Percentiles rank a stretch among this genome's conserved stretches.
Conservation (phyloP, 2,888 invertebrate genomes). For the Gari tellinella region DNA sequence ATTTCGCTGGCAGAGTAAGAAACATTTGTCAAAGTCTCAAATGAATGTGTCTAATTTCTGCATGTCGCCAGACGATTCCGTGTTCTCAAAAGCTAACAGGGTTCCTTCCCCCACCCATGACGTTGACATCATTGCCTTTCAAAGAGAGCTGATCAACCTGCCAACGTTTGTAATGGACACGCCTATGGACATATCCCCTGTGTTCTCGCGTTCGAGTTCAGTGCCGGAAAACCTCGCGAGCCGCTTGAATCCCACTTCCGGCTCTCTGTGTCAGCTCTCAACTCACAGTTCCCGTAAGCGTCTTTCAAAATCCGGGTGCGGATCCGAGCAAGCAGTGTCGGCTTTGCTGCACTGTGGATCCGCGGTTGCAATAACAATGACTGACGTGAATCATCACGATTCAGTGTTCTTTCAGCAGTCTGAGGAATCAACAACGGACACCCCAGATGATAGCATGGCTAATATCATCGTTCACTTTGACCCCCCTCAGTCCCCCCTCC, state of each 20-base stretch:
- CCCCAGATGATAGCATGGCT: constrained; percentile 62
- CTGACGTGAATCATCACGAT: constrained; percentile 69
- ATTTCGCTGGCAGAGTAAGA: constrained; percentile 84
- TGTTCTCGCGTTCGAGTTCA: constrained; percentile 82
- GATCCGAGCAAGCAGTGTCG: constrained; percentile 55
- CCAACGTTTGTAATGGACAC: constrained; percentile 85
- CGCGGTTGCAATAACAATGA: constrained; percentile 77
- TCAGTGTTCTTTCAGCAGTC: constrained; percentile 55
- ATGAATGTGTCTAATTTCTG: constrained; percentile 68
- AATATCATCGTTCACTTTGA: constrained; percentile 82
- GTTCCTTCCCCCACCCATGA: constrained; percentile 67
- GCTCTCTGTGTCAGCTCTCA: constrained; percentile 57
- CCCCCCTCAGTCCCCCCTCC: constrained; percentile 79
- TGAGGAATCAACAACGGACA: constrained; percentile 53
- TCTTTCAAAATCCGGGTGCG: constrained; percentile 56
- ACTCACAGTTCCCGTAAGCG: constrained; percentile 58
- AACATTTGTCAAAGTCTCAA: constrained; percentile 82
- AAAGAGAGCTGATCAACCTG: constrained; percentile 87
- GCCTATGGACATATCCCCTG: constrained; percentile 79
- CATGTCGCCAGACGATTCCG: constrained; percentile 34
- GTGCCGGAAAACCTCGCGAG: constrained; percentile 80
- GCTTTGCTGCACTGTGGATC: constrained; percentile 67
- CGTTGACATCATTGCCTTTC: constrained; percentile 86
- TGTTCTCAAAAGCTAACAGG: constrained; percentile 21
- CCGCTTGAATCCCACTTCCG: constrained; percentile 56